These are phyloP conservation scores for Hemiprocne comata DNA, from an alignment of 2,113 vertebrate species.

Conservation along the genomic window DNA sequence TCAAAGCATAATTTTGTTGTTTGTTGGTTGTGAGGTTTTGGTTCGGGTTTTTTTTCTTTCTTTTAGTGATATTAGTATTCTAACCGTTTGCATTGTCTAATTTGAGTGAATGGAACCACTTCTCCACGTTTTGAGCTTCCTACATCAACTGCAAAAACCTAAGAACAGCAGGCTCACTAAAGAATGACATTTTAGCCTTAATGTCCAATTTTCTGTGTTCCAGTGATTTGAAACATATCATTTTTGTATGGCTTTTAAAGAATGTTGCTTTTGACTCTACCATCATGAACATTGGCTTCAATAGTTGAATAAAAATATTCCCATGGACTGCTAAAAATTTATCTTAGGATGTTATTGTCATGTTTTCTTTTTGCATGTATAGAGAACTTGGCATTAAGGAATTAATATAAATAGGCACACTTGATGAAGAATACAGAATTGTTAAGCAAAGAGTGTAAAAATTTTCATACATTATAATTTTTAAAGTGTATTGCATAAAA, in stretches of 20 bases:
- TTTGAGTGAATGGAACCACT: background rate
- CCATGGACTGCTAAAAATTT: background rate
- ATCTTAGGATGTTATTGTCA: background rate
- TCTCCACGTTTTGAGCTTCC: background rate
- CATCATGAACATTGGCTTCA: background rate
- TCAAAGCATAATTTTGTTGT: background rate
- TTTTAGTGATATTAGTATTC: background rate
- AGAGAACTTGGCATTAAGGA: background rate
- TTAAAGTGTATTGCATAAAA: background rate
- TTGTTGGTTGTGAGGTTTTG: background rate
- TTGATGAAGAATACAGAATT: background rate
- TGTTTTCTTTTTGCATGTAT: background rate
- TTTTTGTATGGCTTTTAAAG: background rate
- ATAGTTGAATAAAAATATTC: background rate
- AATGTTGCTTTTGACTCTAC: background rate
- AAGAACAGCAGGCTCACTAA: background rate
- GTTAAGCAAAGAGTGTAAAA: background rate
- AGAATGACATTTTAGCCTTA: background rate
- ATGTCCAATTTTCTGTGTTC: background rate
- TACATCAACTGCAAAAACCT: background rate
- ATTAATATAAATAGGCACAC: background rate
- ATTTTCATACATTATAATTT: background rate
- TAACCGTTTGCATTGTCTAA: background rate
- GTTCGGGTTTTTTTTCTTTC: too few species aligned
- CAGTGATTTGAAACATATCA: background rate